A percentile compares a stretch with the other conserved stretches of the same genome.
Evolutionary conservation across 2,797 vertebrate genomes (phyloP).

Genomic region (Micromesistius poutassou): DNA sequence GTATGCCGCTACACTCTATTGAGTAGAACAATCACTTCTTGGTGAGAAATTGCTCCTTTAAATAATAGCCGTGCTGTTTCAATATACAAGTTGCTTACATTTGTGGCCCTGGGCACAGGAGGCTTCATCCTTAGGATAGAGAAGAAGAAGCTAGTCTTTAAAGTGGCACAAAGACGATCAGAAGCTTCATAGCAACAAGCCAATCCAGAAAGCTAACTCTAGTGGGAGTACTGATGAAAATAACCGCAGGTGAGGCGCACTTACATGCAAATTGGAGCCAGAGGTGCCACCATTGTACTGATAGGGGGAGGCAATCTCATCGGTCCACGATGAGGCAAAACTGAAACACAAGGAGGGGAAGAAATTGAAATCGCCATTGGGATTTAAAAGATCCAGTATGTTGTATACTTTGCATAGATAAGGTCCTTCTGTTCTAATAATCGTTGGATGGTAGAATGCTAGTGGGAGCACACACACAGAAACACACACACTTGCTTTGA

Average conservation of each 20-base stretch:
- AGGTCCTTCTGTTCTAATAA: background rate
- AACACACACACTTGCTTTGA: background rate
- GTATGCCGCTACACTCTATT: no score
- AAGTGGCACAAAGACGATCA: background rate
- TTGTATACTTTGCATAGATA: background rate
- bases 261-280: constrained; percentile 48
- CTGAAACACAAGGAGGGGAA: constrained; percentile 35
- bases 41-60: background rate
- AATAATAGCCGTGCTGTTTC: background rate
- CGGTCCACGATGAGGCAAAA: constrained; percentile 37
- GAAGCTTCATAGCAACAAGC: background rate
- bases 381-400: background rate
- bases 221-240: background rate
- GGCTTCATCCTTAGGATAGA: constrained; percentile 60
- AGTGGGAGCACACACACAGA: no score
- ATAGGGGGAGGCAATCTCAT: constrained; percentile 35
- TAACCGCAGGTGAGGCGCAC: constrained; percentile 20
- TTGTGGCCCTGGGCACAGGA: constrained; percentile 58
- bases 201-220: background rate
- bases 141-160: constrained; percentile 4
- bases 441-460: background rate
- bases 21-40: no score
- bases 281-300: constrained; percentile 3
- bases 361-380: background rate
- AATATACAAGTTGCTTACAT: constrained; percentile 53